Conservation (phyloP, 2,797 vertebrate species). For the Arrhamphus sclerolepis region DNA sequence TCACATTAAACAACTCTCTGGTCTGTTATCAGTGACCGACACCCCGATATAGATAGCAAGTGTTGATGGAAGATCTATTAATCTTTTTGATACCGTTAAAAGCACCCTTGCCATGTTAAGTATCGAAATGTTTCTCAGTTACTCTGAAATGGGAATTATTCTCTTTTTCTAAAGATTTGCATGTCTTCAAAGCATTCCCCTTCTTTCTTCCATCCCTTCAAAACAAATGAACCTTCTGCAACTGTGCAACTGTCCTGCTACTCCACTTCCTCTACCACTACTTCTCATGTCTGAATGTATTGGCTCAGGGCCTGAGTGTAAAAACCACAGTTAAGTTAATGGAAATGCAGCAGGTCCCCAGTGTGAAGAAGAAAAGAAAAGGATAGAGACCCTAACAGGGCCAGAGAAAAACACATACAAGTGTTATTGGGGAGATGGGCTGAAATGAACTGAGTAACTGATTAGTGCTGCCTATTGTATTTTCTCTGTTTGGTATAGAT, state of each 20-base stretch:
- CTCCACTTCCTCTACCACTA: slow-evolving; percentile 22
- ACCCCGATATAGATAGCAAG: slow-evolving; percentile 2
- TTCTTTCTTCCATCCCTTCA: slow-evolving; percentile 57
- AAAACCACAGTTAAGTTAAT: slow-evolving; percentile 51
- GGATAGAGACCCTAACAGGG: slow-evolving; percentile 15
- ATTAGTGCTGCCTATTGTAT: slow-evolving; percentile 57
- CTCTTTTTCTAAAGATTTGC: slow-evolving; percentile 40
- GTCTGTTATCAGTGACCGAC: slow-evolving; percentile 36
- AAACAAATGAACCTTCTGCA: slow-evolving; percentile 58
- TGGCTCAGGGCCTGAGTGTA: slow-evolving; percentile 32
- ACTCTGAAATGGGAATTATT: slow-evolving; percentile 29
- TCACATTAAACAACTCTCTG: too few relatives aligned
- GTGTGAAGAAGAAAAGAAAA: slow-evolving; percentile 16
- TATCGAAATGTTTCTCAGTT: slow-evolving; percentile 2
- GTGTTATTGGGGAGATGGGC: slow-evolving; percentile 44
- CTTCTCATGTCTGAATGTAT: slow-evolving; percentile 13
- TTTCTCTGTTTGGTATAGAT: slow-evolving; percentile 47
- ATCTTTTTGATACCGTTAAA: slow-evolving; percentile 23
- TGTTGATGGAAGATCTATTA: slow-evolving; percentile 25
- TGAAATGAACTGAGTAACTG: slow-evolving; percentile 57
- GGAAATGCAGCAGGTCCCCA: slow-evolving; percentile 49
- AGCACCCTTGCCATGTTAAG: slow-evolving; percentile 12
- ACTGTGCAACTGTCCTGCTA: not conserved
- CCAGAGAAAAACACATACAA: slow-evolving; percentile 10
- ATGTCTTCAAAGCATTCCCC: slow-evolving; percentile 59